Evolutionary conservation across 2,113 vertebrate species (phyloP).

Genomic region (Eublepharis macularius): DNA sequence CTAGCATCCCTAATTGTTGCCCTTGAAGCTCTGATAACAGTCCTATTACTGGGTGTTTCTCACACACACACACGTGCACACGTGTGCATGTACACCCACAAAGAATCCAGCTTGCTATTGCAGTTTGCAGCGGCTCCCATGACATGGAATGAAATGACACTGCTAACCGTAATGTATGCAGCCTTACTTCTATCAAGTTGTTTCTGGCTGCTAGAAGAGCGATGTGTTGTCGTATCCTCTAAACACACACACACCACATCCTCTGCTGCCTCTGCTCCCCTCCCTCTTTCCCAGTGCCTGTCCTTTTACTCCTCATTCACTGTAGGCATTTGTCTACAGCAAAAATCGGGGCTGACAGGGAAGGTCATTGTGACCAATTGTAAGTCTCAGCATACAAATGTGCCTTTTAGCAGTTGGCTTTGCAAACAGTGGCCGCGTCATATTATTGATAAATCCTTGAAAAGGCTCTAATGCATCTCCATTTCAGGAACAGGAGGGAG

Average conservation of each 20-base stretch:
- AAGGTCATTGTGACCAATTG: slow-evolving; percentile 75
- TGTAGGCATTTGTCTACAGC: slow-evolving; percentile 70
- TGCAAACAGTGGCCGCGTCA: slow-evolving; percentile 61
- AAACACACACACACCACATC: not conserved
- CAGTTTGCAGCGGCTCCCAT: not conserved
- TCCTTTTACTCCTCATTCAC: slow-evolving; percentile 64
- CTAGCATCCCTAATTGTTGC: not conserved
- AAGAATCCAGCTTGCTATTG: not conserved
- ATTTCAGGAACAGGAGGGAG: slow-evolving; percentile 59
- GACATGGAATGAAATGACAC: not conserved
- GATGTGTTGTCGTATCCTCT: not conserved
- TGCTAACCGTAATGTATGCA: not conserved
- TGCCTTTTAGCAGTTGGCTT: slow-evolving; percentile 70
- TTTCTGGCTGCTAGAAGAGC: slow-evolving; percentile 15
- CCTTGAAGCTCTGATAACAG: not conserved
- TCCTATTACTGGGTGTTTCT: not conserved
- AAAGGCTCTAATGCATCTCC: slow-evolving; percentile 79
- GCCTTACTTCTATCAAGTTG: not conserved
- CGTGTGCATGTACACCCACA: no score
- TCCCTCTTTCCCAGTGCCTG: slow-evolving; percentile 30
- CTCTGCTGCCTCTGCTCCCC: not conserved
- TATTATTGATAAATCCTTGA: slow-evolving; percentile 81
- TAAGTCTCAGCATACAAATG: slow-evolving; percentile 73
- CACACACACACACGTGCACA: no score
- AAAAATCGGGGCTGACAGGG: slow-evolving; percentile 74